Evolutionary conservation across 2,797 vertebrate genomes (phyloP).

Genomic region (Mormyrops boulengeri): DNA sequence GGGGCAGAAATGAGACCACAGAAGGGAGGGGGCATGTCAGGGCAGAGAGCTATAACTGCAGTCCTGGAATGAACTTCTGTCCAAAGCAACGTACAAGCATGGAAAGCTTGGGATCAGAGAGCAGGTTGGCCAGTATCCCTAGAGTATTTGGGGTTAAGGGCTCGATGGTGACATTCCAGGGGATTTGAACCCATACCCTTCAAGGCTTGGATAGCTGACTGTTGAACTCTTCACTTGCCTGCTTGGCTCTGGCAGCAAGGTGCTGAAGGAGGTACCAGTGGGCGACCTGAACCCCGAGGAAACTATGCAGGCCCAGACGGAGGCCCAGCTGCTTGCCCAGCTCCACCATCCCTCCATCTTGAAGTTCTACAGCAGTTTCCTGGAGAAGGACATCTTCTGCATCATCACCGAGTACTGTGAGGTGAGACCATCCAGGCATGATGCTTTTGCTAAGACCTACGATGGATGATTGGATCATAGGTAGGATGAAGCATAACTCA

Average conservation of each 20-base stretch:
- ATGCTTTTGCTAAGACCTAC: background rate
- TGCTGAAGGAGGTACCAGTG: constrained; percentile 72
- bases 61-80: background rate
- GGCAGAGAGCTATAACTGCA: background rate
- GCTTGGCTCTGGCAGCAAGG: constrained; percentile 56
- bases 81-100: background rate
- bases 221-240: background rate
- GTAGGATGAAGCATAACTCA: background rate
- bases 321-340: constrained; percentile 74
- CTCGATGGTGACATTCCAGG: background rate
- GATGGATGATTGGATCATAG: background rate
- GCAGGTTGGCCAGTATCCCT: background rate
- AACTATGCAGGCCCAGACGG: constrained; percentile 69
- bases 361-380: constrained; percentile 73
- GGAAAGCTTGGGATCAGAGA: background rate
- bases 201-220: background rate
- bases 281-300: constrained; percentile 71
- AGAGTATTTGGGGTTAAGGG: background rate
- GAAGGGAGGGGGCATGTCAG: background rate
- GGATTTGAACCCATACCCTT: background rate
- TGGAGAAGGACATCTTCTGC: constrained; percentile 72
- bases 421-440: constrained; percentile 52
- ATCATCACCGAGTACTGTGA: constrained; percentile 81
- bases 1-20: background rate
- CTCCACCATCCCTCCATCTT: constrained; percentile 75